Percentiles rank a stretch among this genome's conserved stretches.
phyloP scores from a whole-genome alignment of 2,888 invertebrate genomes.

The Catocala nupta region DNA sequence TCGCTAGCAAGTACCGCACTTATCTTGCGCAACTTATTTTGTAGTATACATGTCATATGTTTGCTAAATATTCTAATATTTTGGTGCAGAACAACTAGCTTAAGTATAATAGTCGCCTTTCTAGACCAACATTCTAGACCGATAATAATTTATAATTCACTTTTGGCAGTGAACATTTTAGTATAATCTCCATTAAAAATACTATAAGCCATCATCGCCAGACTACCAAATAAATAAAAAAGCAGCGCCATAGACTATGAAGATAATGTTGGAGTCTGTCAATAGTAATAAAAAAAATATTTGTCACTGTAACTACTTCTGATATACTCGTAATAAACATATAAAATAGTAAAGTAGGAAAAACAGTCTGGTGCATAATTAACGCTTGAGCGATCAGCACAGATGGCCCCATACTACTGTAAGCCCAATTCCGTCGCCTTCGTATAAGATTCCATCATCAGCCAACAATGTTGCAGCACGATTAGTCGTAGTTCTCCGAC shows the following conservation, averaged over 20 bases:
- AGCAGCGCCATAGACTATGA: not conserved
- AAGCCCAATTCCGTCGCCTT: slow-evolving; percentile 34
- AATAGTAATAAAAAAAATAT: not conserved
- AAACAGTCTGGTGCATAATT: slow-evolving; percentile 24
- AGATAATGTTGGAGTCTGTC: not conserved
- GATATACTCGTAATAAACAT: slow-evolving; percentile 18
- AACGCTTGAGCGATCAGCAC: slow-evolving; percentile 46
- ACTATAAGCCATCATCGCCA: not conserved
- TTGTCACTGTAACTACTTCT: not conserved
- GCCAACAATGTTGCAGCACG: not conserved
- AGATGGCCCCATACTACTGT: slow-evolving; percentile 36
- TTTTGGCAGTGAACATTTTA: slow-evolving; percentile 32
- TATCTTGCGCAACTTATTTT: slow-evolving; percentile 6
- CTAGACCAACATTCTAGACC: not conserved
- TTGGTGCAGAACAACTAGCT: slow-evolving; percentile 27
- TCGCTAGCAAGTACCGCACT: not conserved
- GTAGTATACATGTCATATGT: slow-evolving; percentile 12
- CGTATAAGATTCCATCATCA: slow-evolving; percentile 16
- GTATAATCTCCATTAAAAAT: slow-evolving; percentile 1
- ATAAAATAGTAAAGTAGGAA: slow-evolving; percentile 18
- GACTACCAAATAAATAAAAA: not conserved
- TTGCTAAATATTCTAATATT: slow-evolving; percentile 17
- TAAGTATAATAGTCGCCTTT: slow-evolving; percentile 10
- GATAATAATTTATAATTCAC: slow-evolving; percentile 11
- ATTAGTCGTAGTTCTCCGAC: slow-evolving; percentile 95